Evolutionary conservation across 2,113 vertebrate species (phyloP).

Genomic region (Thryonomys swinderianus): DNA sequence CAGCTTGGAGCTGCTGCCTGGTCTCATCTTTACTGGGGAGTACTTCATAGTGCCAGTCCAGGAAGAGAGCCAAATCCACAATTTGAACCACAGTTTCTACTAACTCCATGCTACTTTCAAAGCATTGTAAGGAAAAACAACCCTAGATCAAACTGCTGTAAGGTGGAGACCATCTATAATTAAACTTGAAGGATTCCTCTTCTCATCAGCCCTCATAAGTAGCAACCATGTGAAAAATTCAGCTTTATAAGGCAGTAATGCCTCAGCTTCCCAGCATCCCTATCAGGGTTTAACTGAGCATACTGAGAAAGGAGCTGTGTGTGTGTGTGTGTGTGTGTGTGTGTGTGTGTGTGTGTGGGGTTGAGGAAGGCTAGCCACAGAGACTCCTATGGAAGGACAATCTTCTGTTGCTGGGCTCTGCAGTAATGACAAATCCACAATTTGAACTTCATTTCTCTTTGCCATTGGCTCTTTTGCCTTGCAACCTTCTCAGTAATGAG

Average conservation of each 20-base stretch:
- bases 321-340: neutral
- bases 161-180: neutral
- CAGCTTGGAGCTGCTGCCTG: neutral
- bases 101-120: neutral
- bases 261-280: neutral
- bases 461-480: slow-evolving; percentile 55
- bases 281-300: neutral
- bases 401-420: slow-evolving; percentile 46
- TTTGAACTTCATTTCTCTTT: slow-evolving; percentile 70
- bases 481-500: slow-evolving; percentile 50
- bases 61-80: neutral
- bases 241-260: neutral
- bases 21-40: neutral
- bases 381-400: neutral
- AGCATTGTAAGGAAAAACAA: neutral
- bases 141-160: neutral
- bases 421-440: slow-evolving; percentile 43
- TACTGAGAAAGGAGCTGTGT: neutral
- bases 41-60: neutral
- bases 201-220: neutral
- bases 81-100: neutral
- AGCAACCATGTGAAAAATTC: neutral
- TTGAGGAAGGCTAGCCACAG: neutral
- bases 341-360: neutral
- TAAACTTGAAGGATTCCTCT: neutral